Conservation (phyloP, 2,797 vertebrate species). For the Periophthalmus magnuspinnatus region DNA sequence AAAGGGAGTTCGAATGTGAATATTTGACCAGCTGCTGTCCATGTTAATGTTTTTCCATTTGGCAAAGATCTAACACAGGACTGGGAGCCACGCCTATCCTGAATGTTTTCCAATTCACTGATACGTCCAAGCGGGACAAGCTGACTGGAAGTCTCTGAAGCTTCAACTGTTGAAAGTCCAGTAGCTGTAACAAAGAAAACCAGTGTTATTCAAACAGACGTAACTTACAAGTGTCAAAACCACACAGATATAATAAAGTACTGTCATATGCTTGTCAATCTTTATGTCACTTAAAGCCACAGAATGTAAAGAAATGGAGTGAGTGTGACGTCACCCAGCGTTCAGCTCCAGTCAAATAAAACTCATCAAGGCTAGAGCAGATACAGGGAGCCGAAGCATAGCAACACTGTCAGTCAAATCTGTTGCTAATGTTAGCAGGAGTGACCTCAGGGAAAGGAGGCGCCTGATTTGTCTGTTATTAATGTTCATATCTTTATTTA, state of each 20-base stretch:
- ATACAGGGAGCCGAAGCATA: no score
- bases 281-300: neutral
- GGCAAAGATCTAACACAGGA: slow-evolving; percentile 21
- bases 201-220: slow-evolving; percentile 6
- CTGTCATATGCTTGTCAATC: neutral
- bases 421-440: no score
- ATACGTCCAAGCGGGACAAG: slow-evolving; percentile 13
- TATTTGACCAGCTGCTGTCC: slow-evolving; percentile 15
- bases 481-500: no score
- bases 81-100: slow-evolving; percentile 16
- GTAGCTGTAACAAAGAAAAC: slow-evolving; percentile 42
- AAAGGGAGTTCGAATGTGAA: slow-evolving; percentile 27
- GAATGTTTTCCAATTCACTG: neutral
- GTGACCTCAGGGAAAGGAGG: no score
- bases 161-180: slow-evolving; percentile 3
- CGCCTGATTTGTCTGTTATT: no score
- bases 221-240: slow-evolving; percentile 4
- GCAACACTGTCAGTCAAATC: no score
- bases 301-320: no score
- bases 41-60: slow-evolving; percentile 22
- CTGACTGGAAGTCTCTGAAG: neutral
- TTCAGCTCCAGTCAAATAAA: no score
- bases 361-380: no score
- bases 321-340: no score
- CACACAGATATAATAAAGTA: neutral